Base-by-base conservation (phyloP, 2,888 invertebrate genomes). In the Mayetiola destructor region DNA sequence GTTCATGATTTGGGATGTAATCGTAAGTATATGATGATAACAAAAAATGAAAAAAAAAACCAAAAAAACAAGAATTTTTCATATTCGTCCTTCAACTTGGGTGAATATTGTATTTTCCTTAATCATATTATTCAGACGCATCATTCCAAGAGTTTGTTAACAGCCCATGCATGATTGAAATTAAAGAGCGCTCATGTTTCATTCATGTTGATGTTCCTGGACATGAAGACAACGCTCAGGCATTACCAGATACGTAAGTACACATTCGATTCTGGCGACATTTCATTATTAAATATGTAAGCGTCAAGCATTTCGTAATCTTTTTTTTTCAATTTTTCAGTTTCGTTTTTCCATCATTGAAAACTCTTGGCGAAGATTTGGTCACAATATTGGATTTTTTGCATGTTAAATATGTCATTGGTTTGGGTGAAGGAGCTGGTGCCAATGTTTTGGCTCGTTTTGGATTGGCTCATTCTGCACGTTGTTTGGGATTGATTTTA, bases 1-100 rank as follows among this genome's bases (percentile, higher is more conserved):
- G 88, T 91, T 0, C 91, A 92, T 72, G 91, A 92, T 70, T 77
- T 92, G 66, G 91, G 91, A 67, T 84, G 84, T 66, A 85, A 85
- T 68, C 84, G 84, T 84, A 73, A 80, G 84, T 78, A 63, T 36
- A 39, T 9, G 16, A 16, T n/a, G 5, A 5, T 5, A 16, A 5
- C 16, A 39, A 16, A 39, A 39, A 16, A 39, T 39, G 5, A 39
- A n/a, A 39, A 39, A 39, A n/a, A 16, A 9, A 32, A n/a, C n/a
- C n/a, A n/a, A n/a, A n/a, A n/a, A n/a, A n/a, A n/a, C n/a, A n/a
- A n/a, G n/a, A n/a, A n/a, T n/a, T n/a, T 29, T 52, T 3, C 18
- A 53, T 10, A 52, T 52, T 42, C 27, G 5, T 2, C 5, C 23
- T 29, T 53, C 16, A 30, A n/a, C n/a, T n/a, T 20, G 30, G 6